Percentiles rank a stretch among this genome's conserved stretches.
phyloP scores from a whole-genome alignment of 2,888 invertebrate species.

The Parnassius apollo region DNA sequence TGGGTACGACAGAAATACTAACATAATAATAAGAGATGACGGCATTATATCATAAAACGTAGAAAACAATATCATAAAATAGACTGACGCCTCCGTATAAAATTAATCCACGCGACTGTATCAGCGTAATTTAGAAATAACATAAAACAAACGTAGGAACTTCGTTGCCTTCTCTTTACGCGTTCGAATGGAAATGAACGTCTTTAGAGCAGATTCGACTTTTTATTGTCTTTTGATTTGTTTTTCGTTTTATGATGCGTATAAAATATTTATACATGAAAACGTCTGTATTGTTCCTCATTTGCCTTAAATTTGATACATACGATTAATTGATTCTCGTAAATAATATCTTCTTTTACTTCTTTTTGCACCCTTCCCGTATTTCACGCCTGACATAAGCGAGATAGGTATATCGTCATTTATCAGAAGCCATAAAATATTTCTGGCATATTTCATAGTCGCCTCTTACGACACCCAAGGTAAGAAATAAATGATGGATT shows the following conservation, averaged over 20 bases:
- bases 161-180: constrained; percentile 12
- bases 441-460: no score
- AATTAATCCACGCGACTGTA: constrained; percentile 22
- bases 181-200: constrained; percentile 17
- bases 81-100: constrained; percentile 9
- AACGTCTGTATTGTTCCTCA: constrained; percentile 15
- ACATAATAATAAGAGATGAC: background rate
- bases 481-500: no score
- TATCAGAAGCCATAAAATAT: no score
- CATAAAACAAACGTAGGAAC: constrained; percentile 13
- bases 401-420: no score
- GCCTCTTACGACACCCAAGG: no score
- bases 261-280: constrained; percentile 24
- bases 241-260: constrained; percentile 25
- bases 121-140: constrained; percentile 23
- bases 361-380: no score
- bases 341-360: no score
- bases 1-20: background rate
- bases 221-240: constrained; percentile 28
- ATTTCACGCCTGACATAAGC: no score
- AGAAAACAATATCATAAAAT: constrained; percentile 18
- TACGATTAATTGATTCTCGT: background rate
- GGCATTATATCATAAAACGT: constrained; percentile 9
- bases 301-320: constrained; percentile 1
- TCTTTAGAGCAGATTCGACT: constrained; percentile 22